phyloP scores from a whole-genome alignment of 2,888 invertebrate species.

The Cephus runcator region DNA sequence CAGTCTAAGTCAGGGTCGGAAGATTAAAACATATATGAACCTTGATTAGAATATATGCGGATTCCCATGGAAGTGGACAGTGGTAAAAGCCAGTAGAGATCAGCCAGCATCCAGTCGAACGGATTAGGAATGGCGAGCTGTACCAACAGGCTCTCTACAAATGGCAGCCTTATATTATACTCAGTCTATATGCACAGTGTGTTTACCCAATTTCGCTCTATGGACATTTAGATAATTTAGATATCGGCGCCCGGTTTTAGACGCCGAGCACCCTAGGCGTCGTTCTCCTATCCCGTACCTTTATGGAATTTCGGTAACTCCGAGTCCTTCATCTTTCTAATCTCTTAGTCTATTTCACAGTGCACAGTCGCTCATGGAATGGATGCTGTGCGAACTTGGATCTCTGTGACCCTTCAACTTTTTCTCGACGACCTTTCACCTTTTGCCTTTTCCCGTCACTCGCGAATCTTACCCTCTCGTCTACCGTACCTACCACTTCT shows the following conservation, averaged over 20 bases:
- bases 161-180: constrained; percentile 20
- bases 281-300: neutral
- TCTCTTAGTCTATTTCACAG: neutral
- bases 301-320: constrained; percentile 13
- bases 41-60: neutral
- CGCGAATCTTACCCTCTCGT: neutral
- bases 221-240: constrained; percentile 22
- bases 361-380: neutral
- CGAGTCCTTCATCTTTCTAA: constrained; percentile 26
- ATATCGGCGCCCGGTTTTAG: constrained; percentile 21
- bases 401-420: neutral
- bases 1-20: neutral
- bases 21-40: neutral
- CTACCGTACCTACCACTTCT: neutral
- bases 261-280: constrained; percentile 2
- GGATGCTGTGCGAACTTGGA: neutral
- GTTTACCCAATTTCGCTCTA: constrained; percentile 23
- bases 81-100: neutral
- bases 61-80: neutral
- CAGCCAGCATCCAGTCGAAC: neutral
- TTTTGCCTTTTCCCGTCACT: neutral
- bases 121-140: neutral
- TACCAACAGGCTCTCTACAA: neutral
- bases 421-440: neutral
- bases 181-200: constrained; percentile 22